These are phyloP conservation scores for Brotula barbata DNA, from an alignment of 2,797 vertebrate species.

Conservation along the genomic window DNA sequence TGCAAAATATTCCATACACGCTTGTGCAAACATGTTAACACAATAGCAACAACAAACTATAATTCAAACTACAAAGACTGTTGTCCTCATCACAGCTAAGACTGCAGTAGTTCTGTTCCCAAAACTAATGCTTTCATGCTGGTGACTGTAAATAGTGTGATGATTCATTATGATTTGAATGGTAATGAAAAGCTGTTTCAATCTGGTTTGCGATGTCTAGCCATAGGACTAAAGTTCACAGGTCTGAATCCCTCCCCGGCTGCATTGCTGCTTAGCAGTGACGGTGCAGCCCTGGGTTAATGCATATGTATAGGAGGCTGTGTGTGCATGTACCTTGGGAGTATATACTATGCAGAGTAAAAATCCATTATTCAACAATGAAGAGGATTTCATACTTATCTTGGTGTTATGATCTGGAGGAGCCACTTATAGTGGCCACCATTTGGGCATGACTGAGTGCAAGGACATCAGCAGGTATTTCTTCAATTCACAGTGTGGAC, in stretches of 20 bases:
- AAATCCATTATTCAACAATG: conserved; percentile 39
- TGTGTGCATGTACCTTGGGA: conserved; percentile 1
- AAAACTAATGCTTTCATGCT: not conserved
- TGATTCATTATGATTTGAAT: conserved; percentile 12
- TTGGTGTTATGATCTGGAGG: conserved; percentile 24
- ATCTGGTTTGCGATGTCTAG: conserved; percentile 15
- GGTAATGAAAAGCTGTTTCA: not conserved
- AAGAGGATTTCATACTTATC: conserved; percentile 26
- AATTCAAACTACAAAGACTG: not conserved
- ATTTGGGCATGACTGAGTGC: not conserved
- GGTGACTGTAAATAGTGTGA: not conserved
- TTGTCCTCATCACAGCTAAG: too few relatives aligned
- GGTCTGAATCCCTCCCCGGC: conserved; percentile 26
- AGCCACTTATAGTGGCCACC: conserved; percentile 21
- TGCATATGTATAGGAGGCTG: conserved; percentile 11
- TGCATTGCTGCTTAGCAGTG: conserved; percentile 15
- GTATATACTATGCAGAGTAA: conserved; percentile 25
- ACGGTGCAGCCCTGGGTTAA: conserved; percentile 30
- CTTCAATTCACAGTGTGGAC: conserved; percentile 20
- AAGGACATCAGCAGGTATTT: conserved; percentile 28
- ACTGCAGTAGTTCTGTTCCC: not conserved
- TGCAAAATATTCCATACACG: too few relatives aligned
- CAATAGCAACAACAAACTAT: not conserved
- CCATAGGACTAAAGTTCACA: conserved; percentile 21
- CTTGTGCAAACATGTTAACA: not conserved